Evolutionary conservation across 2,797 vertebrate genomes (phyloP), one percentile per base, ranked within the genome.

Genomic region (Myotis pilosus): DNA sequence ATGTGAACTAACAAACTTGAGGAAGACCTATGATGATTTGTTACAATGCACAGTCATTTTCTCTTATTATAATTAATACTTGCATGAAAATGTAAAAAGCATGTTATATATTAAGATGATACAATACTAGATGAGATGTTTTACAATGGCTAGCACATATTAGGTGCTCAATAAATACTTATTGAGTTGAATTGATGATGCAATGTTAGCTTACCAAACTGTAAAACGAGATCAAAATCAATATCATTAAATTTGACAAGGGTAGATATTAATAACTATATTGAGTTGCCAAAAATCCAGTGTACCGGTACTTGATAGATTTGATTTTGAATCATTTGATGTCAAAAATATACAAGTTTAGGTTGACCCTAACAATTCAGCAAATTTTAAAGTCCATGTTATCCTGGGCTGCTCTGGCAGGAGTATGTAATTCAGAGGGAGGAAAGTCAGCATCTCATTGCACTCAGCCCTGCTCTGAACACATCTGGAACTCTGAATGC

Each of bases 401-500:
- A 69, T 89, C 30, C 88, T 68, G 28, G 53, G 44, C 44, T 76
- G 3, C n/a, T 57, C 44, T 53, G 11, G 57, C 49, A 83, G 25
- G 22, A 74, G 5, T 72, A 47, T 81, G 16, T 47, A 78, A 87
- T 86, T n/a, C 60, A 93, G 36, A 64, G 74, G 25, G 47, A 84
- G 36, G 41, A 51, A 89, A 71, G 22, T 74, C 30, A 92, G 11
- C 79, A 47, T 79, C 36, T 94, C 53, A 33, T 81, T 51, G 78
- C 28, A 57, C n/a, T 75, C 55, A 60, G 20, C 30, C 15, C 68
- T 66, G 38, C 9, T 91, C 36, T 95, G n/a, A 94, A 60, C 72
- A 64, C 16, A 38, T 79, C 69, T 94, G n/a, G 33, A 94, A 51
- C 36, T 95, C 55, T 91, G 75, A 93, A n/a, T 90, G 82, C 13